Evolutionary conservation across 2,888 invertebrate genomes (phyloP).

Genomic region (Brachyopa scutellaris): DNA sequence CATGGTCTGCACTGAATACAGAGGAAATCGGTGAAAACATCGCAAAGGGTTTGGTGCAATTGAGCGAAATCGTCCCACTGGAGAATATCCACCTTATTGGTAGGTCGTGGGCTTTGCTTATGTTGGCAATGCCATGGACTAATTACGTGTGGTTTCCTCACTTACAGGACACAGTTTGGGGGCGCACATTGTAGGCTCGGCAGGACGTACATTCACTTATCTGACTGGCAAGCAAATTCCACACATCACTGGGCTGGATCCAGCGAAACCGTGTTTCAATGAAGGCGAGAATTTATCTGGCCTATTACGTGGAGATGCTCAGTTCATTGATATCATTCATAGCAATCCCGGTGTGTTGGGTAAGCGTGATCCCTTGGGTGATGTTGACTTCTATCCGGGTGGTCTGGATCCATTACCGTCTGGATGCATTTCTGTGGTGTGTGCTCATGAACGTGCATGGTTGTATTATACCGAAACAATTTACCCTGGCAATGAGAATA

Average conservation of each 20-base stretch:
- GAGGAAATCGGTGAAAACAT: constrained; percentile 78
- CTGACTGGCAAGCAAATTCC: constrained; percentile 76
- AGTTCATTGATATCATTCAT: constrained; percentile 79
- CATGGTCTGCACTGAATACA: constrained; percentile 81
- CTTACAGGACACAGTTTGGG: constrained; percentile 79
- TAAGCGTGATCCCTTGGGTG: constrained; percentile 77
- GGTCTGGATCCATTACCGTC: constrained; percentile 77
- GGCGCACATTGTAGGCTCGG: constrained; percentile 79
- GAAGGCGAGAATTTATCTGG: constrained; percentile 76
- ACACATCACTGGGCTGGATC: constrained; percentile 80
- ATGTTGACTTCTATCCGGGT: constrained; percentile 79
- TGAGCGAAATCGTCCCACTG: constrained; percentile 76
- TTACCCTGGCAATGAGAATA: constrained; percentile 76
- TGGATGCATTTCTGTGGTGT: constrained; percentile 77
- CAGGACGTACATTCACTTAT: constrained; percentile 77
- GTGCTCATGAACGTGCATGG: constrained; percentile 78
- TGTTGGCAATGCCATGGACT: no score
- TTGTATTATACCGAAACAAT: constrained; percentile 78
- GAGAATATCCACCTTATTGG: constrained; percentile 80
- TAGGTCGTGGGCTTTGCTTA: constrained; percentile 7
- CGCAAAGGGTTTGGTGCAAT: constrained; percentile 76
- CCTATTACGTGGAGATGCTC: constrained; percentile 78
- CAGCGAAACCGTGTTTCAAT: constrained; percentile 80
- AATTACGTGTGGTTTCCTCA: background rate
- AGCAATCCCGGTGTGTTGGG: constrained; percentile 78